phyloP scores from a whole-genome alignment of 2,888 invertebrate species.

The Papilio demoleus region DNA sequence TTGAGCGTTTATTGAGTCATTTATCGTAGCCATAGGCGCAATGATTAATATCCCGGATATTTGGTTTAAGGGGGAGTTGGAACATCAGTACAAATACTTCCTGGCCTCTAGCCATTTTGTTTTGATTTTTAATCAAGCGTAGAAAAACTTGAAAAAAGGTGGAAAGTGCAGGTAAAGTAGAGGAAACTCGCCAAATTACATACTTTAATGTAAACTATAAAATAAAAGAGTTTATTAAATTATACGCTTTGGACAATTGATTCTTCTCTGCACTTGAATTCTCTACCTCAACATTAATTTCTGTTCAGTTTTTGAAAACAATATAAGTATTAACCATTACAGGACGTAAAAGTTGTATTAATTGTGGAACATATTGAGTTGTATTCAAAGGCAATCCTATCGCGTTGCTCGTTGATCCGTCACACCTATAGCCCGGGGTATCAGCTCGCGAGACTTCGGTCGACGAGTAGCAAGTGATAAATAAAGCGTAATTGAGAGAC shows the following conservation, averaged over 20 bases:
- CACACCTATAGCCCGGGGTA: constrained; percentile 42
- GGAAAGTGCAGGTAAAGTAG: neutral
- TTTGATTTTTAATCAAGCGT: neutral
- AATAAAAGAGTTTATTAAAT: too few relatives aligned
- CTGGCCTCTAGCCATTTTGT: constrained; percentile 40
- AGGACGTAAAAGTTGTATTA: neutral
- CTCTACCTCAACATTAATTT: too few relatives aligned
- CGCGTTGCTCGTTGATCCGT: constrained; percentile 21
- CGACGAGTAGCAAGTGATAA: constrained; percentile 80
- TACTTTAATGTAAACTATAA: neutral
- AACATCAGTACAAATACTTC: constrained; percentile 53
- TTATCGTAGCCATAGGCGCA: constrained; percentile 71
- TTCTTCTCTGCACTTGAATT: neutral
- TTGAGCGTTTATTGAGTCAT: constrained; percentile 73
- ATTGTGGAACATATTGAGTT: neutral
- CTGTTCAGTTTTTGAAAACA: neutral
- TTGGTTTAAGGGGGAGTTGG: constrained; percentile 64
- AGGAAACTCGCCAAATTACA: neutral
- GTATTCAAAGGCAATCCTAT: neutral
- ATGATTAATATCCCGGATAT: constrained; percentile 80
- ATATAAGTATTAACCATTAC: neutral
- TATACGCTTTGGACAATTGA: too few relatives aligned
- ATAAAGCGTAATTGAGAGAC: constrained; percentile 83
- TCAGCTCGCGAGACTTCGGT: constrained; percentile 58
- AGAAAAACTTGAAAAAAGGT: neutral